A percentile compares a stretch with the other conserved stretches of the same genome.
phyloP scores from a whole-genome alignment of 2,888 invertebrate species.

The Heliothis peltigera region DNA sequence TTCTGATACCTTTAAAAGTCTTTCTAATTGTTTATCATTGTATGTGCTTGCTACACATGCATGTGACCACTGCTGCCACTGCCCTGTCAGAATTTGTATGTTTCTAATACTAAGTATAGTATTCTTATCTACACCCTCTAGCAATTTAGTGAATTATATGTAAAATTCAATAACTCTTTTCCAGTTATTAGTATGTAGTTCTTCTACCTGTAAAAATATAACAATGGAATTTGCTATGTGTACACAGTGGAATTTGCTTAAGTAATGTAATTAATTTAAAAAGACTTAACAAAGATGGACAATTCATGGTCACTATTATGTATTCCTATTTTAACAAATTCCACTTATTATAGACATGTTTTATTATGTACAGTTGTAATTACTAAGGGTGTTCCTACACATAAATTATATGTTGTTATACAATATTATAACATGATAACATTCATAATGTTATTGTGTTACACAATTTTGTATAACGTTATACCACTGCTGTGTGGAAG shows the following conservation, averaged over 20 bases:
- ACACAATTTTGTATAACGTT: slow-evolving; percentile 23
- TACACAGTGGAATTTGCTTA: not conserved
- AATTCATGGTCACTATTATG: not conserved
- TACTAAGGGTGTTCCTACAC: too few relatives aligned
- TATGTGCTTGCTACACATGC: not conserved
- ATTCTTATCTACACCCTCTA: not conserved
- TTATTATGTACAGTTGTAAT: slow-evolving; percentile 20
- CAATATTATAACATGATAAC: too few relatives aligned
- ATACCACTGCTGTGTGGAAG: too few relatives aligned
- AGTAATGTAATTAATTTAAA: not conserved
- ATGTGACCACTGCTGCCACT: not conserved
- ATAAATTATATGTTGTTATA: too few relatives aligned
- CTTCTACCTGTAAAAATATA: not conserved
- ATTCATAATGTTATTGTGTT: too few relatives aligned
- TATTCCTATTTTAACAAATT: slow-evolving; percentile 2
- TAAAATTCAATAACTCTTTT: not conserved
- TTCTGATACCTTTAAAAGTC: not conserved
- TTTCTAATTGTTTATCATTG: not conserved
- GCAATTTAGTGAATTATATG: not conserved
- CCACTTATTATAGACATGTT: slow-evolving; percentile 7
- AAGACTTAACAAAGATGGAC: not conserved
- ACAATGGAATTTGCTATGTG: not conserved
- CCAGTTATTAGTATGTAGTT: not conserved
- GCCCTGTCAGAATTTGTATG: not conserved
- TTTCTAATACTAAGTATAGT: too few relatives aligned